These are phyloP conservation scores for Diplazon laetatorius DNA, from an alignment of 2,888 invertebrate species.

Conservation along the genomic window DNA sequence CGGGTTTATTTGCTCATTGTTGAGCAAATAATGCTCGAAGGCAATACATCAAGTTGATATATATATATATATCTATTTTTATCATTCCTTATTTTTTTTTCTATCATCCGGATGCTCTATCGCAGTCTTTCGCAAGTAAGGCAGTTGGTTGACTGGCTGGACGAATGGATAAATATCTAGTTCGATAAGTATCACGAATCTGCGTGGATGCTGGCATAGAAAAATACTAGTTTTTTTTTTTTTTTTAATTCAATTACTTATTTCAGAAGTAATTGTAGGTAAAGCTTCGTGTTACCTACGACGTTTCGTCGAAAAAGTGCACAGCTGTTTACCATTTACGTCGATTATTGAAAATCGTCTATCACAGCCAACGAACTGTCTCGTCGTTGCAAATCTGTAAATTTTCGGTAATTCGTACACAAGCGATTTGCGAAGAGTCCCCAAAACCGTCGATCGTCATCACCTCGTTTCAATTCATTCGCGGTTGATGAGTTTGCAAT, in stretches of 20 bases:
- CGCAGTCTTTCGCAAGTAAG: conserved; percentile 55
- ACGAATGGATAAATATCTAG: conserved; percentile 38
- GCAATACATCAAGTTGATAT: conserved; percentile 49
- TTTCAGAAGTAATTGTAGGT: background rate
- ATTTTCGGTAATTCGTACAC: conserved; percentile 33
- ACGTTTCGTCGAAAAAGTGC: conserved; percentile 2
- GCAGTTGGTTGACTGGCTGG: conserved; percentile 61
- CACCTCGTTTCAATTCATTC: background rate
- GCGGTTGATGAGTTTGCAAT: background rate
- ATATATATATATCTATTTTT: conserved; percentile 31
- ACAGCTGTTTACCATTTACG: background rate
- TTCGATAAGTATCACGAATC: conserved; percentile 42
- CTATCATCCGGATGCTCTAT: conserved; percentile 30
- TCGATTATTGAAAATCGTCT: conserved; percentile 32
- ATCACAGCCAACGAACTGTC: conserved; percentile 14
- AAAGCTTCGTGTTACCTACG: conserved; percentile 6
- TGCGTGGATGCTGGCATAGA: conserved; percentile 44
- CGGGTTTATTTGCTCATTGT: conserved; percentile 36
- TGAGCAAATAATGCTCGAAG: conserved; percentile 43
- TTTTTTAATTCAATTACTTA: background rate
- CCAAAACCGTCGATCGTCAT: background rate
- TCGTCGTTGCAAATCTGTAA: conserved; percentile 12
- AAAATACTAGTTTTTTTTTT: conserved; percentile 33
- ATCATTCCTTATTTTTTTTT: conserved; percentile 25
- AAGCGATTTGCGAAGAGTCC: too few species aligned